A percentile compares a stretch with the other conserved stretches of the same genome.
These are phyloP conservation scores for Corythaixoides concolor DNA, from an alignment of 2,113 vertebrate genomes.

Conservation along the genomic window DNA sequence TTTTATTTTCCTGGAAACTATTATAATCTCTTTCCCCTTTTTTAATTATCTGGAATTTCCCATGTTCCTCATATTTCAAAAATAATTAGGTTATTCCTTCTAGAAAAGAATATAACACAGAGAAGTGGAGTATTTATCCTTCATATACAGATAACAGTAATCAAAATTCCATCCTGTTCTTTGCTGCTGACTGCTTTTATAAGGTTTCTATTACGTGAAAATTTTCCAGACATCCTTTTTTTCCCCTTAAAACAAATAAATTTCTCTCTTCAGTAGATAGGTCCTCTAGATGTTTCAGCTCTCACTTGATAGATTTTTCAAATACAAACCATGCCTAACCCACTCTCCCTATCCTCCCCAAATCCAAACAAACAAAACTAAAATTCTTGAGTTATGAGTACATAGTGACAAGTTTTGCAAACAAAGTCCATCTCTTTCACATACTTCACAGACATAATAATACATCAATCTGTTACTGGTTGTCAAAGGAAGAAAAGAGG, in stretches of 20 bases:
- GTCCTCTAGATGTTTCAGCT: not conserved
- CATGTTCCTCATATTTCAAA: slow-evolving; percentile 14
- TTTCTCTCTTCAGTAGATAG: not conserved
- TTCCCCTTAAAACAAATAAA: not conserved
- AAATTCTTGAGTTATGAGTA: not conserved
- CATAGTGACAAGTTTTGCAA: not conserved
- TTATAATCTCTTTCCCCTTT: not conserved
- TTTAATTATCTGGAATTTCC: not conserved
- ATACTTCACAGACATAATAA: not conserved
- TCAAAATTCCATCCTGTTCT: not conserved
- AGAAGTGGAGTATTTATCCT: not conserved
- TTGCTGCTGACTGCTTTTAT: not conserved
- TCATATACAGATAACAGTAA: not conserved
- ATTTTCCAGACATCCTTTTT: not conserved
- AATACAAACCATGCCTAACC: not conserved
- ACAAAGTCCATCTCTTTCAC: not conserved
- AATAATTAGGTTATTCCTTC: not conserved
- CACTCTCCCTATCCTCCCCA: not conserved
- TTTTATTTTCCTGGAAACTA: not conserved
- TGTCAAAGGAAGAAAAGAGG: not conserved
- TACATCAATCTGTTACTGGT: not conserved
- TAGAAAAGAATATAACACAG: not conserved
- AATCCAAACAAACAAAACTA: not conserved
- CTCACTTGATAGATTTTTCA: not conserved
- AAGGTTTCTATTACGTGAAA: not conserved